Base-by-base conservation (phyloP, 2,113 vertebrate genomes). In the Craseonycteris thonglongyai region DNA sequence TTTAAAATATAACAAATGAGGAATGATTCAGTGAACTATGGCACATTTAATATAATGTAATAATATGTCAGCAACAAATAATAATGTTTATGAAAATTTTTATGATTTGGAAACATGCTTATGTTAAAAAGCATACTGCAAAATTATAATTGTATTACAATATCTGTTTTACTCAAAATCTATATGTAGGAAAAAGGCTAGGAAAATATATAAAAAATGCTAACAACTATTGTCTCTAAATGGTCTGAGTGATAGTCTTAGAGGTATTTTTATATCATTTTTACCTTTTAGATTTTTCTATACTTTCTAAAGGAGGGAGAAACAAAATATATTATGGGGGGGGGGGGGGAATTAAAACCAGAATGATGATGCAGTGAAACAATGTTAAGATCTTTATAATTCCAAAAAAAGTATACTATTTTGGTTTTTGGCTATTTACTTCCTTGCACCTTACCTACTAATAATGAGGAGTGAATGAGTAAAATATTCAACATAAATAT, bases 231-330 rank as follows among this genome's bases (percentile, higher is more conserved):
- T 63, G 86, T 45, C 30, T 58, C 59, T 68, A 84, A 68, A 26
- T 63, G 15, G 45, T 28, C 26, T 87, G 49, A 88, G 40, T 58
- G 18, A 86, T 13, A 94, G 49, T 87, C 30, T 81, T 63, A 58
- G 40, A 74, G 1, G 2, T 93, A 58, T 91, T 61, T 79, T 78
- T 89, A 58, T 22, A 86, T 51, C 38, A 47, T 76, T 18, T 82
- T 71, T 82, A 75, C 58, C 74, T 84, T 80, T 81, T 33, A 87
- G n/a, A 40, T 72, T 81, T 84, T 91, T 88, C 83, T 80, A 19
- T 33, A 47, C 88, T 91, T 96, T 86, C 21, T 69, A 90, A 94
- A 96, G n/a, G 26, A 35, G 33, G 89, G 22, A 93, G 65, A 85
- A 92, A 68, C 15, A 75, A 84, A 90, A 63, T 30, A 58, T 42